Evolutionary conservation across 1,140 invertebrate species (phyloP).

Genomic region (Agrypnia vestita): DNA sequence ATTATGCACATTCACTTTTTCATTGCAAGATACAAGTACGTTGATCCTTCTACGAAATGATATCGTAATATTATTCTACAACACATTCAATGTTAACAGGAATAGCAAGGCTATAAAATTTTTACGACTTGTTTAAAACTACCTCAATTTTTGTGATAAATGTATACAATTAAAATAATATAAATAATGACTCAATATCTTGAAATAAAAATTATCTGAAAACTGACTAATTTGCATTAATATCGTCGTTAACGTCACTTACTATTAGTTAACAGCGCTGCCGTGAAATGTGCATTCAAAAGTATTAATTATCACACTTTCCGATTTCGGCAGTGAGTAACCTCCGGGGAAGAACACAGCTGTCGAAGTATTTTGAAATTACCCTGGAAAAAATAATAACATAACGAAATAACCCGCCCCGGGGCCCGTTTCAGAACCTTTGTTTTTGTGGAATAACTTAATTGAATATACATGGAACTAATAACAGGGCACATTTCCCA

Average conservation of each 20-base stretch:
- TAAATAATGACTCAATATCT: too few relatives aligned
- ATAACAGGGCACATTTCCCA: conserved; percentile 54
- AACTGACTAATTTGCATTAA: conserved; percentile 7
- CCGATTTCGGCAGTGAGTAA: conserved; percentile 42
- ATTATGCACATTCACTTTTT: too few relatives aligned
- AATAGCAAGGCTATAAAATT: too few relatives aligned
- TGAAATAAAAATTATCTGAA: not conserved
- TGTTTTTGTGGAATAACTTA: conserved; percentile 59
- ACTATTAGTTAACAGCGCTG: not conserved
- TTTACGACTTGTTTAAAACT: too few relatives aligned
- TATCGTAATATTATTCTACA: too few relatives aligned
- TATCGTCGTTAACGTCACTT: conserved; percentile 15
- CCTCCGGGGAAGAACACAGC: conserved; percentile 27
- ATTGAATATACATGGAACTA: conserved; percentile 61
- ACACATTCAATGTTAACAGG: too few relatives aligned
- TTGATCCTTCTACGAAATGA: too few relatives aligned
- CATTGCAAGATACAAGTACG: too few relatives aligned
- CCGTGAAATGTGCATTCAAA: conserved; percentile 14
- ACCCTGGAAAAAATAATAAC: conserved; percentile 37
- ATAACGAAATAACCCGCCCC: conserved; percentile 35
- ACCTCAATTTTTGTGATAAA: too few relatives aligned
- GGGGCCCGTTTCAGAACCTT: conserved; percentile 40
- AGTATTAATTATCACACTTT: conserved; percentile 39
- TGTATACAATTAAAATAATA: too few relatives aligned
- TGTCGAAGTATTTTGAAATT: conserved; percentile 52